Conservation (phyloP, 2,797 vertebrate genomes). For the Lacerta bilineata region DNA sequence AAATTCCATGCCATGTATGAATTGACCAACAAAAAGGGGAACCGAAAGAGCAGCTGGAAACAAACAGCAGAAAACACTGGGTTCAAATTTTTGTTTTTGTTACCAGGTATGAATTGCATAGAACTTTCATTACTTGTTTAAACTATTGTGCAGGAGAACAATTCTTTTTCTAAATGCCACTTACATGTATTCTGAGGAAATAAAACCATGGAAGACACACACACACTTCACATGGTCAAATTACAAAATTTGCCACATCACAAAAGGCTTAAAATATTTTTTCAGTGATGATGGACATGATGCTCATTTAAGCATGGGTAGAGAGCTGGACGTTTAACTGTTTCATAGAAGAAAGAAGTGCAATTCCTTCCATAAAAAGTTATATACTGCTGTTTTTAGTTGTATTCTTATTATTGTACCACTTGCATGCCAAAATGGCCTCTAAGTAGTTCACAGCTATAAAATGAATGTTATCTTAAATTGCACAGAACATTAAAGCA, state of each 20-base stretch:
- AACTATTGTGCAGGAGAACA: background rate
- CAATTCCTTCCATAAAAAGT: too few relatives aligned
- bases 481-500: too few relatives aligned
- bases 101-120: background rate
- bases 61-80: too few relatives aligned
- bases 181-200: background rate
- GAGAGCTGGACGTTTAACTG: background rate
- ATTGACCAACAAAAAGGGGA: too few relatives aligned
- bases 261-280: background rate
- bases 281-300: background rate
- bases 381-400: too few relatives aligned
- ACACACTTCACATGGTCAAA: background rate
- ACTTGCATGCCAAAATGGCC: too few relatives aligned
- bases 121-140: background rate
- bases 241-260: background rate
- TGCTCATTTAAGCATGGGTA: background rate
- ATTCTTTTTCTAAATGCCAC: background rate
- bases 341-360: background rate
- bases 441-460: too few relatives aligned
- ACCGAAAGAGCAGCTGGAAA: too few relatives aligned
- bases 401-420: too few relatives aligned
- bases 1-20: too few relatives aligned
- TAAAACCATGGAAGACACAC: background rate
- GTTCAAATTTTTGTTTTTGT: too few relatives aligned
- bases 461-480: too few relatives aligned